phyloP scores from a whole-genome alignment of 2,113 vertebrate species.

The Gambusia affinis region DNA sequence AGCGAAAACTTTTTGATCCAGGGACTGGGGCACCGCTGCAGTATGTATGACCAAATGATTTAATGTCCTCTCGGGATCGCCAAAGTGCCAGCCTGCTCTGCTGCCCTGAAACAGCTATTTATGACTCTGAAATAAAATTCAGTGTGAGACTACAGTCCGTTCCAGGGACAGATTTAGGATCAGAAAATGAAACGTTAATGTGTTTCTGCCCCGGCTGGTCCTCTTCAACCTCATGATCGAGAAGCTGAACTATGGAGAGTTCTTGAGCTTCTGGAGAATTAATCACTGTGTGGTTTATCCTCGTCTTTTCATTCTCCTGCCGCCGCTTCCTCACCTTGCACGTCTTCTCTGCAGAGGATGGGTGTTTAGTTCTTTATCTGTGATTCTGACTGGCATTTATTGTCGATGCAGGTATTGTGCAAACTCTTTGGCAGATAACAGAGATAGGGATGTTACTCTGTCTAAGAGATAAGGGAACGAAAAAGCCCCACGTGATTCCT shows the following conservation, averaged over 20 bases:
- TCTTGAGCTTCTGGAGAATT: not conserved
- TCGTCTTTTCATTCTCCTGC: not conserved
- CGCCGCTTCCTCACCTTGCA: not conserved
- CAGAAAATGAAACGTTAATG: slow-evolving; percentile 52
- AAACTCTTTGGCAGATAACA: slow-evolving; percentile 35
- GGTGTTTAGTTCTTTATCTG: slow-evolving; percentile 31
- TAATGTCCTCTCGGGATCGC: slow-evolving; percentile 51
- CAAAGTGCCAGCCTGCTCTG: slow-evolving; percentile 38
- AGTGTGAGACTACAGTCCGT: slow-evolving; percentile 28
- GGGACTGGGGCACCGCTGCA: slow-evolving; percentile 6
- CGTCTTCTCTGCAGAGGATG: slow-evolving; percentile 2
- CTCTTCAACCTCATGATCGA: slow-evolving; percentile 1
- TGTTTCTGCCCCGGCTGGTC: slow-evolving; percentile 22
- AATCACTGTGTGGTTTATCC: not conserved
- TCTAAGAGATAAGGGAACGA: slow-evolving; percentile 7
- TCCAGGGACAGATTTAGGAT: slow-evolving; percentile 34
- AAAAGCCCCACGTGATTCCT: slow-evolving; percentile 30
- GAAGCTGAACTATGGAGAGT: slow-evolving; percentile 22
- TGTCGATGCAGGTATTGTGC: slow-evolving; percentile 26
- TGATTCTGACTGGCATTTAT: slow-evolving; percentile 21
- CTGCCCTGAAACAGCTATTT: slow-evolving; percentile 55
- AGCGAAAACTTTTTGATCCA: slow-evolving; percentile 50
- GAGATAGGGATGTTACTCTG: slow-evolving; percentile 12
- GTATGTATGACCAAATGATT: slow-evolving; percentile 47
- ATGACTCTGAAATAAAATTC: slow-evolving; percentile 59